phyloP scores from a whole-genome alignment of 2,888 invertebrate species.

The Sthenelais limicola region DNA sequence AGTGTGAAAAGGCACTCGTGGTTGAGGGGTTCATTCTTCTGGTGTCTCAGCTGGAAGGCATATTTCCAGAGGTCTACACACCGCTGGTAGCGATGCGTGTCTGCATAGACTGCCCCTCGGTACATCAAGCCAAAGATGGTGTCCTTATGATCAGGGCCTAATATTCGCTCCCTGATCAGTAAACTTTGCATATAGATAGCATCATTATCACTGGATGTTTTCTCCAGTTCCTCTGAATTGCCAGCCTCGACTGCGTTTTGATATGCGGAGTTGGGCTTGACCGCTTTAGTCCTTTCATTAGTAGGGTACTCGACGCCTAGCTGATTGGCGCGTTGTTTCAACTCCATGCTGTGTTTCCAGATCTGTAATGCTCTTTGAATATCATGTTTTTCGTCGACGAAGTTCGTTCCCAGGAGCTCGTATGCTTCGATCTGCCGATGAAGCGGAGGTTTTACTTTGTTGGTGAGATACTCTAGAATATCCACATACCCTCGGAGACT shows the following conservation, averaged over 20 bases:
- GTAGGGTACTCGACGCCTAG: neutral
- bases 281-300: slow-evolving; percentile 30
- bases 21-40: slow-evolving; percentile 75
- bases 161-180: slow-evolving; percentile 88
- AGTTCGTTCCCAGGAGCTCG: slow-evolving; percentile 90
- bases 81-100: slow-evolving; percentile 79
- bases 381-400: slow-evolving; percentile 89
- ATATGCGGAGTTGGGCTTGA: slow-evolving; percentile 38
- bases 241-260: slow-evolving; percentile 55
- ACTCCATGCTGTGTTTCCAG: slow-evolving; percentile 86
- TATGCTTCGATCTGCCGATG: slow-evolving; percentile 87
- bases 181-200: slow-evolving; percentile 81
- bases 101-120: slow-evolving; percentile 77
- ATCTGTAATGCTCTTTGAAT: slow-evolving; percentile 64
- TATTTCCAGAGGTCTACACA: slow-evolving; percentile 91
- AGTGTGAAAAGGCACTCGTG: slow-evolving; percentile 90
- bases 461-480: slow-evolving; percentile 78
- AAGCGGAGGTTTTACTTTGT: slow-evolving; percentile 77
- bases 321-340: slow-evolving; percentile 72
- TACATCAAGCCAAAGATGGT: slow-evolving; percentile 79
- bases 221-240: slow-evolving; percentile 54
- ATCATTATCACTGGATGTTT: slow-evolving; percentile 56
- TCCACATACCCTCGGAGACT: slow-evolving; percentile 80
- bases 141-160: slow-evolving; percentile 89
- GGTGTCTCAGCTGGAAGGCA: slow-evolving; percentile 80